Evolutionary conservation across 2,888 invertebrate species (phyloP).

Genomic region (Tipula helvola): DNA sequence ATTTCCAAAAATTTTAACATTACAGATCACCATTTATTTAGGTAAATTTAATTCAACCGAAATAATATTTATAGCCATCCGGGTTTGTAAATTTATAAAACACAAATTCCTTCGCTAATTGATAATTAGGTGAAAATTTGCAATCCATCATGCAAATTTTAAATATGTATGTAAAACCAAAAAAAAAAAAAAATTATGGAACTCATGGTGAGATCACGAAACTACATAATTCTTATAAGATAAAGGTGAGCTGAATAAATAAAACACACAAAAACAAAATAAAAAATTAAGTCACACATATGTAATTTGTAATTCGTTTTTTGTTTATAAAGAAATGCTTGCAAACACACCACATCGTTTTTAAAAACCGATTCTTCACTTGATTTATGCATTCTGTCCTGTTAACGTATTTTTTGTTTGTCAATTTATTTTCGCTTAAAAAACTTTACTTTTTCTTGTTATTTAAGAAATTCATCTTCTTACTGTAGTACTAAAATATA

Average conservation of each 20-base stretch:
- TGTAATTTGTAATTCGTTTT: not conserved
- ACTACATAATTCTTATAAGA: not conserved
- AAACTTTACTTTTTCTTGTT: not conserved
- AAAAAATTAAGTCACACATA: not conserved
- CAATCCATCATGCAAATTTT: not conserved
- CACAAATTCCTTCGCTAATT: not conserved
- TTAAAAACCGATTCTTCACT: not conserved
- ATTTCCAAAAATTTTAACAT: no score
- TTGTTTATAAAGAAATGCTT: not conserved
- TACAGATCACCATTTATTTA: no score
- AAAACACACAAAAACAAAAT: not conserved
- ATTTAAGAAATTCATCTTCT: not conserved
- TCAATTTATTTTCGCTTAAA: not conserved
- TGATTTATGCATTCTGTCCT: slow-evolving; percentile 4
- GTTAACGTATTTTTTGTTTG: not conserved
- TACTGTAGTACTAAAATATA: not conserved
- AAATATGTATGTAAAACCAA: not conserved
- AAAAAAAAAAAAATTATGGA: not conserved
- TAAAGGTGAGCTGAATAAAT: not conserved
- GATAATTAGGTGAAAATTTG: not conserved
- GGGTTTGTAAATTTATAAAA: not conserved
- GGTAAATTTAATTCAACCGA: no score
- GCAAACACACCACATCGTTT: not conserved
- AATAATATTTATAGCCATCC: not conserved
- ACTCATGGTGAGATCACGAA: not conserved